Conservation (phyloP, 2,888 invertebrate species). For the Nowickia ferox region DNA sequence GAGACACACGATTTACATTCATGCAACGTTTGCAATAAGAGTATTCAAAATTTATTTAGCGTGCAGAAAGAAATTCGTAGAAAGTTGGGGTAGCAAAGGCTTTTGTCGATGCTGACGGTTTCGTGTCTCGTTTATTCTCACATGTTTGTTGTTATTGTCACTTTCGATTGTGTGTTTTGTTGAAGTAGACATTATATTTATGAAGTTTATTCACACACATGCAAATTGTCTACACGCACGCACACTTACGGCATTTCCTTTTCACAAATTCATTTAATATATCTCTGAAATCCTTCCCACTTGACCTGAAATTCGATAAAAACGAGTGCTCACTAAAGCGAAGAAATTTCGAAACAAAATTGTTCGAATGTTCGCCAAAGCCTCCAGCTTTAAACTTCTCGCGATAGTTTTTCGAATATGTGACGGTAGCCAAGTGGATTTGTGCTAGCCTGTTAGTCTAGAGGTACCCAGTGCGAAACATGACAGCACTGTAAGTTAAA, state of each 20-base stretch:
- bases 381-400: too few species aligned
- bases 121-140: slow-evolving; percentile 41
- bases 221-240: background rate
- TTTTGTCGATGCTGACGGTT: background rate
- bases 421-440: too few species aligned
- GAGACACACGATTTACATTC: slow-evolving; percentile 48
- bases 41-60: slow-evolving; percentile 13
- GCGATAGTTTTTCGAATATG: too few species aligned
- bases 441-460: too few species aligned
- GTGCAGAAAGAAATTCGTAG: slow-evolving; percentile 41
- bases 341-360: too few species aligned
- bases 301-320: too few species aligned
- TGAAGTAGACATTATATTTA: slow-evolving; percentile 54
- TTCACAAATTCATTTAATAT: background rate
- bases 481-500: too few species aligned
- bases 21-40: slow-evolving; percentile 36
- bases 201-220: slow-evolving; percentile 34
- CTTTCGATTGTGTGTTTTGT: slow-evolving; percentile 70
- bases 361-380: too few species aligned
- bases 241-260: background rate
- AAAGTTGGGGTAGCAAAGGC: slow-evolving; percentile 50
- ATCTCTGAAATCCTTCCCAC: background rate
- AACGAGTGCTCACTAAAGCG: too few species aligned
- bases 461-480: too few species aligned
- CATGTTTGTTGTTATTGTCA: slow-evolving; percentile 71